Evolutionary conservation across 2,888 invertebrate species (phyloP), one percentile per base, ranked within the genome.

Genomic region (Abrostola tripartita): DNA sequence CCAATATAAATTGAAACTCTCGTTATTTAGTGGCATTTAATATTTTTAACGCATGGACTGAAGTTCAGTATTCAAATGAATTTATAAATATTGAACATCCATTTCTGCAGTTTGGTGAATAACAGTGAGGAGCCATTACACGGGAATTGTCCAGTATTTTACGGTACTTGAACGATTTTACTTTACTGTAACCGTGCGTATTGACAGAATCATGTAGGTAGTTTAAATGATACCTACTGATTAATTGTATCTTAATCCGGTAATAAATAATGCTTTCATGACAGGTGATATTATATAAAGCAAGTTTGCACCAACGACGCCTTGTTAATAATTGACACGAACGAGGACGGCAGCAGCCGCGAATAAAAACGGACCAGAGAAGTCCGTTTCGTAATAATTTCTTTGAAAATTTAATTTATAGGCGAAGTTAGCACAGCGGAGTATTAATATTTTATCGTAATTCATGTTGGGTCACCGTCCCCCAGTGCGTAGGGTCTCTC

Each of bases 401-500:
- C 81, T 82, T 83, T 88, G 82, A 86, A 87, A 87, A 83, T 85
- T 86, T 87, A 88, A 91, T 88, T 85, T 88, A 87, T 83, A 83
- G 86, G 83, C 85, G 79, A 88, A 89, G 88, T 90, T 89, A 83
- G 87, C 85, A 79, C 83, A 80, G 79, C 79, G 72, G 77, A 71
- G 74, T 85, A 85, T 89, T 86, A 86, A 86, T 87, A 86, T 84
- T 86, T 84, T 79, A 87, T 82, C 78, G 80, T 84, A 71, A 83
- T 76, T 79, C 80, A 78, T 65, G 78, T 70, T 58, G 78, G 74
- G 69, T 66, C 77, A 68, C 64, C 68, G 73, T 81, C 90, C 71
- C 92, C 92, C 64, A 92, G 81, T 58, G 95, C 95, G 88, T 88
- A 95, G 63, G 95, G 95, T 71, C 90, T 87, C 80, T 92, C 90